Conservation (phyloP, 2,797 vertebrate species). For the Sebastes hopkinsi region DNA sequence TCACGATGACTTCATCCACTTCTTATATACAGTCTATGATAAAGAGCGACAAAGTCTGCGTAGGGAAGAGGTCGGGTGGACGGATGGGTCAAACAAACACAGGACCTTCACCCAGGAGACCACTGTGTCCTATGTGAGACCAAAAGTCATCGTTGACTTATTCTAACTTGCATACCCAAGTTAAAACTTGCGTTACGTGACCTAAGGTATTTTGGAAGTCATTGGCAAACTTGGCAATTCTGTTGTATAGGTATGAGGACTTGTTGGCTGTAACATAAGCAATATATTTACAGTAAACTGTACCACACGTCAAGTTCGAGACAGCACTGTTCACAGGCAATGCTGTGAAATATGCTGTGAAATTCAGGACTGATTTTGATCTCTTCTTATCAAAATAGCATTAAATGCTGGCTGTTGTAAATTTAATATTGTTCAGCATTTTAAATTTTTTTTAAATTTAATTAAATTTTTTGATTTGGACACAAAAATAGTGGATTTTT, state of each 20-base stretch:
- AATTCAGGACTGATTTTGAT: not conserved
- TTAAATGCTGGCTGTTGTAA: not conserved
- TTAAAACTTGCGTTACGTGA: not conserved
- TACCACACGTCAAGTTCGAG: not conserved
- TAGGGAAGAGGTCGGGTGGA: not conserved
- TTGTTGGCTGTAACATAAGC: not conserved
- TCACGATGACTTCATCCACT: no score
- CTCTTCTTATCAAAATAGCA: not conserved
- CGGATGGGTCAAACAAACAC: not conserved
- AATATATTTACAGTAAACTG: not conserved
- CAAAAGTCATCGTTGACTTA: not conserved
- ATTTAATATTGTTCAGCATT: not conserved
- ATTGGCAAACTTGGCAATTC: not conserved
- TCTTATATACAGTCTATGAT: not conserved
- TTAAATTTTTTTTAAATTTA: no score
- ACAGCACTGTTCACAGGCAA: not conserved
- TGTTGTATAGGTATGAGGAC: not conserved
- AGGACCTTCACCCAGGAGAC: not conserved
- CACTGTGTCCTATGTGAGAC: not conserved
- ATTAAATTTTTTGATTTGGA: not conserved
- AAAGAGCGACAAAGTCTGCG: not conserved
- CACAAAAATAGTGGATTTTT: not conserved
- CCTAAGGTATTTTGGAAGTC: not conserved
- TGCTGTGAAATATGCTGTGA: not conserved
- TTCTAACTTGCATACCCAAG: not conserved